Base-by-base conservation (phyloP, 2,888 invertebrate species). In the Pycnomerus fuliginosus region DNA sequence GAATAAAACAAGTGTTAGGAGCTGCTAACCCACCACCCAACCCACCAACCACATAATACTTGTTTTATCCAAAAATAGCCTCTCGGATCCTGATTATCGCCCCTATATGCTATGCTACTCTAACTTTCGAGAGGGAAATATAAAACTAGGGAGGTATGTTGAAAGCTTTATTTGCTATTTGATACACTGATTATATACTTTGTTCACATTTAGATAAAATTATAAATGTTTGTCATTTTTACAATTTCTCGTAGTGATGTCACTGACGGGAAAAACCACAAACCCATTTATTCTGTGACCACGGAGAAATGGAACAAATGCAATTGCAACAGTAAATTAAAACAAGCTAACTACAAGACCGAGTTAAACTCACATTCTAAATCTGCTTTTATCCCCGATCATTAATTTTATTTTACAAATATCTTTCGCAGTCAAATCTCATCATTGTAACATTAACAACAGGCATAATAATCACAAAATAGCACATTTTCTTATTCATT, bases 191-290 rank as follows among this genome's bases (percentile, higher is more conserved):
- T 60, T 64, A 66, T 53, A 68, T 69, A 65, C 5, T 30, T 67
- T 65, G 55, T 65, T 69, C 68, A 70, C 69, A 70, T 68, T 66
- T 57, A 70, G 59, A 67, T 60, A 61, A n/a, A 65, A 64, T 61
- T 53, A 41, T 41, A 67, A 53, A 41, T 54, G 58, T 52, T 53
- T 45, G 50, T 50, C 52, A 48, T 32, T 23, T 42, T 45, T 25
- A 45, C 44, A 42, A 31, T 41, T 32, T 42, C 50, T 44, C 36
- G n/a, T n/a, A n/a, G n/a, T n/a, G n/a, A n/a, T n/a, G n/a, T n/a
- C n/a, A n/a, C n/a, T 36, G 32, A 49, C 39, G 41, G 49, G 61
- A 63, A 55, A 61, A 65, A 65, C 67, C 67, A 68, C 67, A 56
- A 58, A 66, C 62, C 66, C 50, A 11, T 15, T 16, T 5, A 15